phyloP scores from a whole-genome alignment of 2,888 invertebrate species.

The Eupithecia dodoneata region DNA sequence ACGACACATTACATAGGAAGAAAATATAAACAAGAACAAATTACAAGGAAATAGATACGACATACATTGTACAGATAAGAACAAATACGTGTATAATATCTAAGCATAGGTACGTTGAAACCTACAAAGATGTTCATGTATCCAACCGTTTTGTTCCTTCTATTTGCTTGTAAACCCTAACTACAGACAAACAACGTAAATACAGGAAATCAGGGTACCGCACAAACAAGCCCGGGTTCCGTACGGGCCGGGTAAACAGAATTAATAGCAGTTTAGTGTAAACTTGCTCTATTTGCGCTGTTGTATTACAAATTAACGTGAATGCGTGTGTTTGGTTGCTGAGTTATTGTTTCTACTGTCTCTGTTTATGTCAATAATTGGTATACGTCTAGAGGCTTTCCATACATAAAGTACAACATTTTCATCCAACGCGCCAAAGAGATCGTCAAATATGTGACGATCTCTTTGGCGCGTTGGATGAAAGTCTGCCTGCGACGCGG shows the following conservation, averaged over 20 bases:
- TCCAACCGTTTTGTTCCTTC: background rate
- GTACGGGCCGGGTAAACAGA: constrained; percentile 30
- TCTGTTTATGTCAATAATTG: background rate
- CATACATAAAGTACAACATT: background rate
- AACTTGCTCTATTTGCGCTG: constrained; percentile 26
- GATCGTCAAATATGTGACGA: no score
- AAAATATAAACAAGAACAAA: no score
- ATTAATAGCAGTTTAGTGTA: constrained; percentile 30
- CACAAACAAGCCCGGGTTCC: constrained; percentile 27
- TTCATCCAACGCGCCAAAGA: no score
- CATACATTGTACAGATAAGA: no score
- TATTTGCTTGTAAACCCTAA: constrained; percentile 19
- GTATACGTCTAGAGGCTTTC: background rate
- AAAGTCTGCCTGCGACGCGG: no score
- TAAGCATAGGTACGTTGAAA: no score
- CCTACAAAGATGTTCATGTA: background rate
- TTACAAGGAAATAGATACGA: no score
- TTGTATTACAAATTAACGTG: constrained; percentile 25
- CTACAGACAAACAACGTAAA: constrained; percentile 22
- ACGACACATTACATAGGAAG: no score
- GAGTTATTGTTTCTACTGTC: constrained; percentile 13
- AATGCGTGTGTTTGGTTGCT: constrained; percentile 17
- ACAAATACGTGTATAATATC: no score
- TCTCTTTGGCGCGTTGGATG: no score
- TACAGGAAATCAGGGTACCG: constrained; percentile 31